Percentiles rank a stretch among this genome's conserved stretches.
Evolutionary conservation across 2,888 invertebrate genomes (phyloP).

Genomic region (Ichneumon xanthorius): DNA sequence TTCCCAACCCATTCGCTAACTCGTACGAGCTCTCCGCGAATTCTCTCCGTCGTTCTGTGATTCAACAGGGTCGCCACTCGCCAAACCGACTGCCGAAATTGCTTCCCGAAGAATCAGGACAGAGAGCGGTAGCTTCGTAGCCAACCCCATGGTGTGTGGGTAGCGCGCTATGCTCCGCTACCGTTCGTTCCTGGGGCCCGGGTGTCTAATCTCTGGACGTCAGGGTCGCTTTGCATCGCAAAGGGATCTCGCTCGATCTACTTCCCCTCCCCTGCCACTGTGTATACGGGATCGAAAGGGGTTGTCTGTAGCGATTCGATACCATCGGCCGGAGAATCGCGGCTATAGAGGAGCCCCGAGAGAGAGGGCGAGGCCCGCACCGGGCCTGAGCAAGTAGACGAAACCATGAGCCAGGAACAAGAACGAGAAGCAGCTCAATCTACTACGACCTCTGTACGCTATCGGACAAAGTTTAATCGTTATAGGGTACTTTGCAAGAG

Average conservation of each 20-base stretch:
- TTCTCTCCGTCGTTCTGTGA: slow-evolving; percentile 71
- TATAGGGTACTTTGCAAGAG: slow-evolving; percentile 64
- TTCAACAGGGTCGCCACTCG: slow-evolving; percentile 68
- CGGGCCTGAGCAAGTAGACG: slow-evolving; percentile 8
- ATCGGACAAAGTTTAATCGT: slow-evolving; percentile 67
- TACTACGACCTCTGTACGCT: slow-evolving; percentile 44
- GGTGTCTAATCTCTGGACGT: slow-evolving; percentile 70
- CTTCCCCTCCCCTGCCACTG: slow-evolving; percentile 48
- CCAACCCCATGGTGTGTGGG: not conserved
- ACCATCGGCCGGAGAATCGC: slow-evolving; percentile 47
- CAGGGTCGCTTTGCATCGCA: slow-evolving; percentile 70
- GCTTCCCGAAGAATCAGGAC: slow-evolving; percentile 73
- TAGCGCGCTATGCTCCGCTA: slow-evolving; percentile 49
- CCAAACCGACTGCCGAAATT: slow-evolving; percentile 71
- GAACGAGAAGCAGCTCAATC: slow-evolving; percentile 43
- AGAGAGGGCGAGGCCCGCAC: slow-evolving; percentile 34
- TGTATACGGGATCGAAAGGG: slow-evolving; percentile 56
- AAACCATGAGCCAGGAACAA: slow-evolving; percentile 36
- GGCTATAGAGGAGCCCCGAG: slow-evolving; percentile 7
- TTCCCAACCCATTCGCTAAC: slow-evolving; percentile 61
- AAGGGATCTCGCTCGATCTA: slow-evolving; percentile 65
- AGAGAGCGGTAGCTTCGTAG: slow-evolving; percentile 6
- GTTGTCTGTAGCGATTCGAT: slow-evolving; percentile 64
- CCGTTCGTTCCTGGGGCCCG: slow-evolving; percentile 58
- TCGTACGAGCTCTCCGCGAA: slow-evolving; percentile 39